These are phyloP conservation scores for Hydrotaea cyrtoneurina DNA, from an alignment of 2,888 invertebrate genomes.

Conservation along the genomic window DNA sequence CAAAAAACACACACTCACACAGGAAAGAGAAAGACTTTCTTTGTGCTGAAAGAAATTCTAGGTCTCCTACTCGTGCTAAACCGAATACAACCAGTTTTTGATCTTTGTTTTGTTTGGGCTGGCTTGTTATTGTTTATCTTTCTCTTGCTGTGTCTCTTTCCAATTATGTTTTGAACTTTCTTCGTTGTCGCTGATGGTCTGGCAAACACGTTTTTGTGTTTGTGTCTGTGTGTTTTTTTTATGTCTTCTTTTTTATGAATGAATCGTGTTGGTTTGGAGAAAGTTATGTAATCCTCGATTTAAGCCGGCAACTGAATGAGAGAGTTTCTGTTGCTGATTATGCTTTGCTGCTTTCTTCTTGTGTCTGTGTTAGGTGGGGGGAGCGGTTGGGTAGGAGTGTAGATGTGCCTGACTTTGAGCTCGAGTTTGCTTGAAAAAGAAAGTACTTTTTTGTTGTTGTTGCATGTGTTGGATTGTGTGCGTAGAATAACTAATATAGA, in stretches of 20 bases:
- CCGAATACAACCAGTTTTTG: slow-evolving; percentile 36
- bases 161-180: slow-evolving; percentile 70
- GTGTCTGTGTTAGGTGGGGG: neutral
- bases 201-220: slow-evolving; percentile 1
- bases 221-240: neutral
- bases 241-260: neutral
- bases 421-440: slow-evolving; percentile 55
- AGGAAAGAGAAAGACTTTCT: slow-evolving; percentile 61
- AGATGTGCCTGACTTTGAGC: neutral
- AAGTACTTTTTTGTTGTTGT: slow-evolving; percentile 37
- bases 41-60: slow-evolving; percentile 20
- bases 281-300: slow-evolving; percentile 77
- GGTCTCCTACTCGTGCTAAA: neutral
- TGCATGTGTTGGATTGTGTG: too few relatives aligned
- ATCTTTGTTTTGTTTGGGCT: slow-evolving; percentile 5
- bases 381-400: neutral
- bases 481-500: too few relatives aligned
- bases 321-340: slow-evolving; percentile 61
- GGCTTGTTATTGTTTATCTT: slow-evolving; percentile 37
- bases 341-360: slow-evolving; percentile 75
- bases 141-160: slow-evolving; percentile 42
- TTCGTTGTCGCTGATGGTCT: slow-evolving; percentile 52
- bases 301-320: neutral
- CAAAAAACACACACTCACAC: neutral
- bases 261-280: slow-evolving; percentile 70